Evolutionary conservation across 35 echinoderm and acorn worm species (phyloP).

Genomic region (Chiridota heheva): DNA sequence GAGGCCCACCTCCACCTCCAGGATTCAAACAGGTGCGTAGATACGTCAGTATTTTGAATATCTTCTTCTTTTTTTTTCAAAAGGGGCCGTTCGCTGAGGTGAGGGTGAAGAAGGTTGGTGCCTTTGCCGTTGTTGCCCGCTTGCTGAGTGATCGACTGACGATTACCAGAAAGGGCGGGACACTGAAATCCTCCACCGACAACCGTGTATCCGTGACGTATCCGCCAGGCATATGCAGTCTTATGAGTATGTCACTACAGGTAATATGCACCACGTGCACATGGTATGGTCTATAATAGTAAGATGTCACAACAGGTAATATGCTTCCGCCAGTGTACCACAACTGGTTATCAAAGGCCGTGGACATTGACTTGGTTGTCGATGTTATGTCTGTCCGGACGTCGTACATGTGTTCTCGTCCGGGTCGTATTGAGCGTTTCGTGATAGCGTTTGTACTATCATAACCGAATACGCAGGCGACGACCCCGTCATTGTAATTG

Average conservation of each 20-base stretch:
- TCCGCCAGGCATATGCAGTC: slow-evolving; percentile 60
- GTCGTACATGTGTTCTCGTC: too few species aligned
- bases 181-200: slow-evolving; percentile 78
- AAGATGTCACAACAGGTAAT: neutral
- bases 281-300: neutral
- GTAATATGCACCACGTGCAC: slow-evolving; percentile 41
- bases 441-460: too few species aligned
- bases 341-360: too few species aligned
- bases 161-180: slow-evolving; percentile 93
- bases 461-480: too few species aligned
- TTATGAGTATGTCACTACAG: slow-evolving; percentile 75
- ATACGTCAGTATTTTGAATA: neutral
- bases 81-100: slow-evolving; percentile 86
- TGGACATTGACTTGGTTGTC: too few species aligned
- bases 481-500: too few species aligned
- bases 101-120: slow-evolving; percentile 37
- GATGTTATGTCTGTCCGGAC: too few species aligned
- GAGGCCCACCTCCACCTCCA: too few species aligned
- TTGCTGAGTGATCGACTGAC: slow-evolving; percentile 71
- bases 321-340: too few species aligned
- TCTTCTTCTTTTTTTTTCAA: neutral
- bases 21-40: neutral
- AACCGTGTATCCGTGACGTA: slow-evolving; percentile 62
- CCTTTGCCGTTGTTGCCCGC: slow-evolving; percentile 79
- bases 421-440: too few species aligned